phyloP scores from a whole-genome alignment of 2,113 vertebrate species.

The Pogona vitticeps region DNA sequence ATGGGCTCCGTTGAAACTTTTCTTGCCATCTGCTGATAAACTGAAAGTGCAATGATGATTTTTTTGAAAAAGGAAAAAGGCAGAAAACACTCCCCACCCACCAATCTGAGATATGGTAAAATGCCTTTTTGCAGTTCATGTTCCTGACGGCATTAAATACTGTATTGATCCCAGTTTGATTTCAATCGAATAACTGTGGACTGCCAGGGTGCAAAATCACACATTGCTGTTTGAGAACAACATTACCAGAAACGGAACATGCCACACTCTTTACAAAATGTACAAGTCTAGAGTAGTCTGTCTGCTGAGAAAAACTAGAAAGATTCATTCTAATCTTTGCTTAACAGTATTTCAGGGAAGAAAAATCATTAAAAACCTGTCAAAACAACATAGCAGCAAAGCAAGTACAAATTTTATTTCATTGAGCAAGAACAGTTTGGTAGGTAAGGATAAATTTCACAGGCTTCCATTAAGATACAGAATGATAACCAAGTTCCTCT shows the following conservation, averaged over 20 bases:
- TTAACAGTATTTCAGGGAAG: neutral
- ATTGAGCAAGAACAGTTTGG: neutral
- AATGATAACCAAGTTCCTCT: too few species aligned
- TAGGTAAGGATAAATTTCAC: neutral
- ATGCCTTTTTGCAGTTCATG: slow-evolving; percentile 23
- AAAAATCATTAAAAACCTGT: neutral
- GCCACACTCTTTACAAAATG: neutral
- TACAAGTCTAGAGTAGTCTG: neutral
- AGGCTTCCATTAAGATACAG: too few species aligned
- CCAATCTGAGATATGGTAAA: slow-evolving; percentile 19
- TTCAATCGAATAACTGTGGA: slow-evolving; percentile 2
- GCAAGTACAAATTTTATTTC: neutral
- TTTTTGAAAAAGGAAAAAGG: slow-evolving; percentile 11
- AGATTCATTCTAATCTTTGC: slow-evolving; percentile 1
- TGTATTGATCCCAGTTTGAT: slow-evolving; percentile 9
- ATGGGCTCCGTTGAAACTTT: slow-evolving; percentile 28
- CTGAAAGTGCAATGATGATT: slow-evolving; percentile 27
- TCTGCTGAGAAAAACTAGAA: neutral
- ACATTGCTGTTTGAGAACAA: neutral
- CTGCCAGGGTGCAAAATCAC: slow-evolving; percentile 10
- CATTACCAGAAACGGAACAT: neutral
- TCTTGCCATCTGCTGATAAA: slow-evolving; percentile 39
- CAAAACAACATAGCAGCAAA: neutral
- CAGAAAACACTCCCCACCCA: neutral
- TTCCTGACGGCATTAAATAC: slow-evolving; percentile 8